Conservation (phyloP, 2,113 vertebrate genomes). For the Rhizomys pruinosus region DNA sequence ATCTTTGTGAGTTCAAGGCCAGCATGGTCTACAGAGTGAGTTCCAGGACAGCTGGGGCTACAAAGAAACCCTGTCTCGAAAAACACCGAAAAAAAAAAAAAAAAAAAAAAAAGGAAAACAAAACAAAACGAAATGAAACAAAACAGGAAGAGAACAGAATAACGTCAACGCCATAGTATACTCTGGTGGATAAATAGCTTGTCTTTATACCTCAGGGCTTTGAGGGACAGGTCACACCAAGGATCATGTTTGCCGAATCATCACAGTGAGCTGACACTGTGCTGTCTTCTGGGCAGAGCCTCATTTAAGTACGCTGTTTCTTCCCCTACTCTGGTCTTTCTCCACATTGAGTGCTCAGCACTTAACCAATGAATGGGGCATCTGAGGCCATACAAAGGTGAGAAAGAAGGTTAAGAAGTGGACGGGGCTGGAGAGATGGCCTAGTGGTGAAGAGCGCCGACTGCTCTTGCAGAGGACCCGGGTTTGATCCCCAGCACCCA, state of each 20-base stretch:
- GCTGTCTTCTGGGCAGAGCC: background rate
- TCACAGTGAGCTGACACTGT: background rate
- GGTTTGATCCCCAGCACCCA: no score
- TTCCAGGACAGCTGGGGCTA: no score
- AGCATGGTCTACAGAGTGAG: no score
- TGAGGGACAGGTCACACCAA: accelerated
- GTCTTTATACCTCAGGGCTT: background rate
- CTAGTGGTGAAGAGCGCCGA: no score
- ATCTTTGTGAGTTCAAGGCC: no score
- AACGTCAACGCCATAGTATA: background rate
- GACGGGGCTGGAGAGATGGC: no score
- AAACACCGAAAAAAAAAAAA: no score
- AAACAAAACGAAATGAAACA: no score
- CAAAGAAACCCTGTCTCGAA: no score
- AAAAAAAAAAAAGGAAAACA: no score
- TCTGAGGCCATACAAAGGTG: background rate
- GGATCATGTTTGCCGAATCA: background rate
- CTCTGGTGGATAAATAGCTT: background rate
- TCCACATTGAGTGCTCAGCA: background rate
- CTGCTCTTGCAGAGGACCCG: no score
- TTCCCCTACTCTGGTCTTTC: background rate
- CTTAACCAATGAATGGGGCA: background rate
- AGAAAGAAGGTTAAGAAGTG: background rate
- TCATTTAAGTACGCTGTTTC: accelerated
- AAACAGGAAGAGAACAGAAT: background rate